Base-by-base conservation (phyloP, 1,140 invertebrate species). In the Scaptodrosophila lebanonensis region DNA sequence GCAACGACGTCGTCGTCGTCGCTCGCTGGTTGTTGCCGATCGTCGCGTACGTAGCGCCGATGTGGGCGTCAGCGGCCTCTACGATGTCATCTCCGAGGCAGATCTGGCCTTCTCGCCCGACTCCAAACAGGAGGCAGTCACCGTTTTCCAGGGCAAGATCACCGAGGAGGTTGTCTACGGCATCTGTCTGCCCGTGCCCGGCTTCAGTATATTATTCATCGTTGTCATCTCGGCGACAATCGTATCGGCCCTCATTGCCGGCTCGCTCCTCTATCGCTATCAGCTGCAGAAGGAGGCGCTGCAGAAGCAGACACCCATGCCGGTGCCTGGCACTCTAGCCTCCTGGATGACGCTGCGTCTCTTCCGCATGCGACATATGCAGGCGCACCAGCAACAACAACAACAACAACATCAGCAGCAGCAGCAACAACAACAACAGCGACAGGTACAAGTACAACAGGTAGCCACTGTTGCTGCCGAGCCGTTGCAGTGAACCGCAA, bases 91-190 rank as follows among this genome's bases (percentile, higher is more conserved):
- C 17, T 95, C 95, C 2, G 94, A 96, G 86, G 94, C 94, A 7
- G 96, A 97, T 86, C 87, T 97, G 13, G 95, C 94, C n/a, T 97
- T 97, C 85, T 94, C 93, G 66, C 94, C 94, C 0, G 94, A 95
- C 60, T 89, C 89, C 13, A 91, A 91, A 29, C 90, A 92, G 11
- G 94, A 95, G 86, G 91, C 94, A 0, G 94, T 95, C 0, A 95
- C 93, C 5, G 93, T 95, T 0, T 96, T 96, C 86, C 93, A 95
- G 85, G 95, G 95, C 16, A 90, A 93, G 76, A 95, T 95, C 83
- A 90, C 92, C 27, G 93, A 95, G 84, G 95, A 95, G 86, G 93
- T 96, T 1, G 93, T 97, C 0, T 97, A 97, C 77, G 95, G 95
- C 27, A 95, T 97, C 22, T 97, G 95, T 69, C 90, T 97, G 87